Evolutionary conservation across 2,888 invertebrate genomes (phyloP).

Genomic region (Lepas anatifera): DNA sequence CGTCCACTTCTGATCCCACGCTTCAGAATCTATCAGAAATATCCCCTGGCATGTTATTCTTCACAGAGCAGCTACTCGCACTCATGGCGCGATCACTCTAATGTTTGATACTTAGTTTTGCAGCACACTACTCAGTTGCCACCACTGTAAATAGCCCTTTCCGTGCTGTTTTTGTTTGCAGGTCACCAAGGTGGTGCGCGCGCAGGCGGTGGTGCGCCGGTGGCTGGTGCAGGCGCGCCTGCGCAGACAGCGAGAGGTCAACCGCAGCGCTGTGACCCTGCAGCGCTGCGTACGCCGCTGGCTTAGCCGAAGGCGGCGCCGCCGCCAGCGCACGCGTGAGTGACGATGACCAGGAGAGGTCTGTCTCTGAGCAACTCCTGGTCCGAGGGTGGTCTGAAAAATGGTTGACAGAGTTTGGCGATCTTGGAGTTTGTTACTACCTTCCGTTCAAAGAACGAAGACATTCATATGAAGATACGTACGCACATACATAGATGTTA

Average conservation of each 20-base stretch:
- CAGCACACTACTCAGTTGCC: neutral
- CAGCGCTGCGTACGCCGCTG: slow-evolving; percentile 56
- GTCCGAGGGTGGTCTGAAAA: too few relatives aligned
- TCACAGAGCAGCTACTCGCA: neutral
- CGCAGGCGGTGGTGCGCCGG: slow-evolving; percentile 55
- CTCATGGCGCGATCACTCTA: too few relatives aligned
- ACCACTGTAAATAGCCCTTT: neutral
- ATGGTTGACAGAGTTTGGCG: too few relatives aligned
- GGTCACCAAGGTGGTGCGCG: slow-evolving; percentile 51
- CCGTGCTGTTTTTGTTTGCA: slow-evolving; percentile 27
- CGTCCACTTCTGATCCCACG: too few relatives aligned
- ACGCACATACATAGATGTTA: too few relatives aligned
- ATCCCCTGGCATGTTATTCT: neutral
- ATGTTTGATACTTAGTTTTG: neutral
- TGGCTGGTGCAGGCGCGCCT: slow-evolving; percentile 49
- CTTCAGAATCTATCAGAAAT: too few relatives aligned
- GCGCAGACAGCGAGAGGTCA: slow-evolving; percentile 39
- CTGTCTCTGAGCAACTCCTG: too few relatives aligned
- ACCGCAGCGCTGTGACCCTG: slow-evolving; percentile 52
- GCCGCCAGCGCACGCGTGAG: too few relatives aligned
- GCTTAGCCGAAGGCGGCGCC: slow-evolving; percentile 42
- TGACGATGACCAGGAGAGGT: too few relatives aligned
- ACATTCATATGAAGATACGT: too few relatives aligned
- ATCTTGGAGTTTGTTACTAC: too few relatives aligned
- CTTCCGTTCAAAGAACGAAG: too few relatives aligned